Percentiles rank a stretch among this genome's conserved stretches.
These are phyloP conservation scores for Alauda arvensis DNA, from an alignment of 2,797 vertebrate genomes.

Conservation along the genomic window DNA sequence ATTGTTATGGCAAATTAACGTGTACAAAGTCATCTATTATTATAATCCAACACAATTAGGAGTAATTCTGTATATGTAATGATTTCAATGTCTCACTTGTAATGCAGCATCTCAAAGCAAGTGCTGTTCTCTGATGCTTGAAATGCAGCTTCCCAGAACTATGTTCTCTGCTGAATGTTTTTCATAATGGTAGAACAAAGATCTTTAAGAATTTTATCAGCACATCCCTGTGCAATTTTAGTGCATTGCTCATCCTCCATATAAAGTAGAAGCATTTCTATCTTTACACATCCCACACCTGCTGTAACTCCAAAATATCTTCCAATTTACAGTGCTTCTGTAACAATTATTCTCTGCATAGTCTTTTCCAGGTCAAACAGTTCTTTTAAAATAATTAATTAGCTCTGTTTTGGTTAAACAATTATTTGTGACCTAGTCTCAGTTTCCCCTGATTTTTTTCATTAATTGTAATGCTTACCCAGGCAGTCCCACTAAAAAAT, in stretches of 20 bases:
- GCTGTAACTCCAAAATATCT: not conserved
- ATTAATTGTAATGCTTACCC: not conserved
- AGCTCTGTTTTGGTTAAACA: not conserved
- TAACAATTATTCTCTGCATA: not conserved
- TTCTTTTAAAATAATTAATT: not conserved
- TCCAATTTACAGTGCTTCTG: not conserved
- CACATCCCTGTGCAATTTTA: not conserved
- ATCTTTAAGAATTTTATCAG: not conserved
- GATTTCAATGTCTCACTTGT: not conserved
- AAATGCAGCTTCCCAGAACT: not conserved
- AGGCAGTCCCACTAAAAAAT: not conserved
- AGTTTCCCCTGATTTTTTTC: not conserved
- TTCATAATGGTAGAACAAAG: not conserved
- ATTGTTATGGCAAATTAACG: not conserved
- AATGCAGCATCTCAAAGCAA: not conserved
- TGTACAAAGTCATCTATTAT: not conserved
- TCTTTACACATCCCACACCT: conserved; percentile 9
- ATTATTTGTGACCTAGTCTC: not conserved
- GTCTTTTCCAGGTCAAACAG: not conserved
- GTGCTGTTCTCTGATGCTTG: not conserved
- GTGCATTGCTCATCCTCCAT: not conserved
- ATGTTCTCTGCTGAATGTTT: not conserved
- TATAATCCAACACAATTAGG: not conserved
- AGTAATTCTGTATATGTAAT: not conserved
- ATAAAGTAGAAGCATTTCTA: not conserved